Percentiles rank a stretch among this genome's conserved stretches.
These are phyloP conservation scores for Leucophenga montana DNA, from an alignment of 2,888 invertebrate genomes.

Conservation along the genomic window DNA sequence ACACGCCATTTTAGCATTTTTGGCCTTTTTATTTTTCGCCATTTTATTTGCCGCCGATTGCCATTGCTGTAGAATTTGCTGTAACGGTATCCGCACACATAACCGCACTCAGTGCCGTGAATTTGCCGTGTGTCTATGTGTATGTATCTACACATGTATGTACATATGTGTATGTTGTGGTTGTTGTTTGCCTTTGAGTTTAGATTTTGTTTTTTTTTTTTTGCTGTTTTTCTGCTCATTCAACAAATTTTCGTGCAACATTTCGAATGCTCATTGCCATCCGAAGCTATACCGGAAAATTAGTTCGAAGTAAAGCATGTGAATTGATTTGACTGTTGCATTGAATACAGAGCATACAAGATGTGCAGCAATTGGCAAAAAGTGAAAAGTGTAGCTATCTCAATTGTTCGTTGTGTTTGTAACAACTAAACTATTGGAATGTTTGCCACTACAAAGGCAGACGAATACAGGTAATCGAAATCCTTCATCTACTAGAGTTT, in stretches of 20 bases:
- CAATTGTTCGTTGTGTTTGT: too few relatives aligned
- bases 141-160: neutral
- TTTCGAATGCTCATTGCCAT: slow-evolving; percentile 17
- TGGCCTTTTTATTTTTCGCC: neutral
- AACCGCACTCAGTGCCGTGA: too few relatives aligned
- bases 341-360: too few relatives aligned
- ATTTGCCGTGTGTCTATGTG: too few relatives aligned
- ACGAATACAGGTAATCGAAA: too few relatives aligned
- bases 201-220: neutral
- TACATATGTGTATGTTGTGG: neutral
- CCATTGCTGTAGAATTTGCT: neutral
- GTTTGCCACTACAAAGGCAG: too few relatives aligned
- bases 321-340: neutral
- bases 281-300: neutral
- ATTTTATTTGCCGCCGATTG: neutral
- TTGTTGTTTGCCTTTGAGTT: neutral
- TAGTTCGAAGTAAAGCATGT: neutral
- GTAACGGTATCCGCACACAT: neutral
- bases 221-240: slow-evolving; percentile 11
- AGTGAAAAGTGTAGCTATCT: too few relatives aligned
- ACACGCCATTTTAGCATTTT: slow-evolving; percentile 31
- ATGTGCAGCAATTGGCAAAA: too few relatives aligned
- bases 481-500: too few relatives aligned
- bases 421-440: too few relatives aligned
- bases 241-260: slow-evolving; percentile 20